A percentile compares a stretch with the other conserved stretches of the same genome.
phyloP scores from a whole-genome alignment of 2,113 vertebrate species.

The Perca flavescens region DNA sequence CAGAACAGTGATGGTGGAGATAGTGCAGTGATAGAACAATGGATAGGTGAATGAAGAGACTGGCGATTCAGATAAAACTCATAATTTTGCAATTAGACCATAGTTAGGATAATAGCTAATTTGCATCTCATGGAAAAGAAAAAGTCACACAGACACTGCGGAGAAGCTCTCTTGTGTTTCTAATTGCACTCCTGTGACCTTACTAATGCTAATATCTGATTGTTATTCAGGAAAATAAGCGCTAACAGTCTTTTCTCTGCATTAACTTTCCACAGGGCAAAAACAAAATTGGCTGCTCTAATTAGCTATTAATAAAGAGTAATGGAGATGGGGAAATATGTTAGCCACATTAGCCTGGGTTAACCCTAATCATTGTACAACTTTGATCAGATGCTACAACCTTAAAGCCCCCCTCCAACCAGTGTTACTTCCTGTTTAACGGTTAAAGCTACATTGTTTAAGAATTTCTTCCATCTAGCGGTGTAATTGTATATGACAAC shows the following conservation, averaged over 20 bases:
- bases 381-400: slow-evolving; percentile 38
- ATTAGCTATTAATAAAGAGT: slow-evolving; percentile 70
- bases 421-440: too few species aligned
- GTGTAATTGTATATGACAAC: too few species aligned
- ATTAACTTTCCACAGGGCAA: slow-evolving; percentile 48
- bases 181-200: slow-evolving; percentile 56
- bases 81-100: slow-evolving; percentile 29
- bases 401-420: slow-evolving; percentile 8
- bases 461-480: too few species aligned
- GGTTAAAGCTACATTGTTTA: too few species aligned
- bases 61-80: slow-evolving; percentile 12
- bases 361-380: slow-evolving; percentile 52
- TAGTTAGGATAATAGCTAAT: slow-evolving; percentile 12
- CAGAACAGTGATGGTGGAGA: slow-evolving; percentile 3
- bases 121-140: neutral
- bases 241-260: slow-evolving; percentile 47
- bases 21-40: slow-evolving; percentile 22
- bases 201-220: slow-evolving; percentile 61
- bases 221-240: slow-evolving; percentile 57
- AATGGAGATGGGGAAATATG: slow-evolving; percentile 68
- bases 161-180: slow-evolving; percentile 7
- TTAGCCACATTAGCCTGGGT: slow-evolving; percentile 54
- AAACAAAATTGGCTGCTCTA: slow-evolving; percentile 61
- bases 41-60: slow-evolving; percentile 1
- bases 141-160: neutral